These are phyloP conservation scores for Chiloscyllium punctatum DNA, from an alignment of 2,797 vertebrate species.

Conservation along the genomic window DNA sequence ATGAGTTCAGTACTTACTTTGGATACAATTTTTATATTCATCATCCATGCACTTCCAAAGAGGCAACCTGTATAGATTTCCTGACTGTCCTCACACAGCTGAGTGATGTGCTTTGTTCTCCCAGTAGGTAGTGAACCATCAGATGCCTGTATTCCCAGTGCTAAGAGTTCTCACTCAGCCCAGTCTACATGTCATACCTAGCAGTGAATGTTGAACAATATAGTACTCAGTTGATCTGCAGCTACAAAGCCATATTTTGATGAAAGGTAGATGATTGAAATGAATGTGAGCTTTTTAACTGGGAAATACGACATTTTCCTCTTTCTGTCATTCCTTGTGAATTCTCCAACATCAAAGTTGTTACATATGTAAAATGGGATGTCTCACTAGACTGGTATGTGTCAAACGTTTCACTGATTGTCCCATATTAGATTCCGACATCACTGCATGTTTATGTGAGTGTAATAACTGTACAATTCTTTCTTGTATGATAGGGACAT, in stretches of 20 bases:
- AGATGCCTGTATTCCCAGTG: not conserved
- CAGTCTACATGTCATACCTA: not conserved
- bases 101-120: not conserved
- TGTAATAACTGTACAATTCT: not conserved
- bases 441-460: not conserved
- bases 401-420: not conserved
- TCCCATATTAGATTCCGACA: not conserved
- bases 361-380: not conserved
- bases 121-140: not conserved
- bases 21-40: not conserved
- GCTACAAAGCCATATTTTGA: not conserved
- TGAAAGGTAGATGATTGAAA: not conserved
- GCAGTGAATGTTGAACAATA: not conserved
- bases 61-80: not conserved
- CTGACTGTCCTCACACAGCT: not conserved
- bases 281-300: not conserved
- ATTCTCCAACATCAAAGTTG: not conserved
- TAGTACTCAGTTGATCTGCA: not conserved
- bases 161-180: not conserved
- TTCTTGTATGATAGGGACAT: not conserved
- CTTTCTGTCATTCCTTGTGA: not conserved
- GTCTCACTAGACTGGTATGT: not conserved
- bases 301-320: not conserved
- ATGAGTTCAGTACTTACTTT: not conserved
- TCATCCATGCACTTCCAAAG: not conserved